phyloP scores from a whole-genome alignment of 2,797 vertebrate species.

The Halcyon chelicuti region DNA sequence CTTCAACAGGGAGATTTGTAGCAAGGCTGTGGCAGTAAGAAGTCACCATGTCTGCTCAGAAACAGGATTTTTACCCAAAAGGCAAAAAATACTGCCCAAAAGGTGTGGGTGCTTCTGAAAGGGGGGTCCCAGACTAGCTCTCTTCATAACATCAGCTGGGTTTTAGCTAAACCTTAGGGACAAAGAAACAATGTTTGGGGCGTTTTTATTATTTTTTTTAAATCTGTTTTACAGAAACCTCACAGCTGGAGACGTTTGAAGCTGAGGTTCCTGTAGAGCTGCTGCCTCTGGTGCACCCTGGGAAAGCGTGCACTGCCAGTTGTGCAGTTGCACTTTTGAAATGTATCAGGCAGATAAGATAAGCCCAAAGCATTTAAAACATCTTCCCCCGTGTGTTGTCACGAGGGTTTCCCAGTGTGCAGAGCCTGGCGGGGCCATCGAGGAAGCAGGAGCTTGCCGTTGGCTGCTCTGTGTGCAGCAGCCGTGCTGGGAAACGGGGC shows the following conservation, averaged over 20 bases:
- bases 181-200: neutral
- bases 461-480: neutral
- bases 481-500: neutral
- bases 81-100: no score
- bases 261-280: neutral
- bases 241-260: neutral
- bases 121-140: neutral
- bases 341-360: neutral
- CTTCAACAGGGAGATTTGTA: neutral
- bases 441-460: neutral
- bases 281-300: neutral
- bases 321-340: neutral
- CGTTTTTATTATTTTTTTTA: no score
- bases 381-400: neutral
- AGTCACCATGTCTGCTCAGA: neutral
- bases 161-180: neutral
- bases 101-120: neutral
- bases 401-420: neutral
- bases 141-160: neutral
- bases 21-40: fast-evolving
- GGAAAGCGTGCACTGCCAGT: fast-evolving
- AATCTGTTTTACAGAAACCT: neutral
- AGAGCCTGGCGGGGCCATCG: neutral
- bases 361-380: neutral
- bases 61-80: neutral